phyloP scores from a whole-genome alignment of 2,113 vertebrate species.

The Dissostichus mawsoni region DNA sequence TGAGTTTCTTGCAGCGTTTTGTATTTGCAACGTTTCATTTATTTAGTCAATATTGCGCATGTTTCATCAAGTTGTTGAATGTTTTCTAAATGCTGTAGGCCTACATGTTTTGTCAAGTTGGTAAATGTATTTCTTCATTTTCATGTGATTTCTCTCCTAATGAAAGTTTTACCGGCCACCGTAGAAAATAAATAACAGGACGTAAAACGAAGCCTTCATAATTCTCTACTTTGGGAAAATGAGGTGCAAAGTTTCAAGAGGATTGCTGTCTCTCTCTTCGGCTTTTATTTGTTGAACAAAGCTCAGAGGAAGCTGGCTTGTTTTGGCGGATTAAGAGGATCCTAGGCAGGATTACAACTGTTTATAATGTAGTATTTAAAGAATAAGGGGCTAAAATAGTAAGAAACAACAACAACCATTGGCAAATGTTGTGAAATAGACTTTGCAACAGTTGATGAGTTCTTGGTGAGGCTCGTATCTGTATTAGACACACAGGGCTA shows the following conservation, averaged over 20 bases:
- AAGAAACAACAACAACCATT: conserved; percentile 13
- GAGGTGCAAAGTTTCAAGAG: conserved; percentile 27
- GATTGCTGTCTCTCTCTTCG: background rate
- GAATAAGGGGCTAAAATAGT: background rate
- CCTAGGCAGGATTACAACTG: background rate
- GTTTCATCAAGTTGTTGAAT: no score
- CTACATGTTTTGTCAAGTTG: no score
- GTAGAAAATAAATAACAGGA: conserved; percentile 16
- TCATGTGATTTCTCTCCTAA: no score
- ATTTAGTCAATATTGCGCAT: no score
- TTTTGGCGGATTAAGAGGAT: background rate
- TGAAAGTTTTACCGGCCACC: background rate
- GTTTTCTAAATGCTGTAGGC: no score
- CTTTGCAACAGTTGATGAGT: background rate
- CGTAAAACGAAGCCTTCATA: conserved; percentile 46
- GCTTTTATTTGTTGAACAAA: background rate
- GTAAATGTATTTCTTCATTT: no score
- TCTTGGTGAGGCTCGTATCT: conserved; percentile 4
- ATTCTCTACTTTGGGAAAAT: conserved; percentile 44
- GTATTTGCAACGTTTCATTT: no score
- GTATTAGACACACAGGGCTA: background rate
- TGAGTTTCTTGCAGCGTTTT: no score
- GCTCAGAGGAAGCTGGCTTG: conserved; percentile 6
- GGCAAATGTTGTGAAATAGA: conserved; percentile 3
- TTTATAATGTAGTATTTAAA: background rate